phyloP scores from a whole-genome alignment of 2,888 invertebrate species.

The Clostera curtula region DNA sequence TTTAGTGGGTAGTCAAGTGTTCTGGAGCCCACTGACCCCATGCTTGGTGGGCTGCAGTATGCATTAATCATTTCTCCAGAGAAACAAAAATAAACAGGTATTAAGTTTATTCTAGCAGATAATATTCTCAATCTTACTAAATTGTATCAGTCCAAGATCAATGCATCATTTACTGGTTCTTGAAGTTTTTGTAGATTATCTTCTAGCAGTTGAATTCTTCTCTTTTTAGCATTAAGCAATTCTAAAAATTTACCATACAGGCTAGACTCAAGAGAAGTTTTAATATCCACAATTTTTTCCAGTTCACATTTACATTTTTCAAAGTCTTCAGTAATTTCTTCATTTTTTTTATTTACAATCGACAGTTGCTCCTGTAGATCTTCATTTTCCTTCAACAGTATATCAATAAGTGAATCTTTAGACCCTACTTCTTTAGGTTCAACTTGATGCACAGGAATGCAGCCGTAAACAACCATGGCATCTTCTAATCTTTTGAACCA shows the following conservation, averaged over 20 bases:
- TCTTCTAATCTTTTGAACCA: conserved; percentile 44
- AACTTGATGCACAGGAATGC: conserved; percentile 30
- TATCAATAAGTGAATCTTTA: conserved; percentile 39
- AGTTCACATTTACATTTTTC: conserved; percentile 37
- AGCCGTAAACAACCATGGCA: conserved; percentile 34
- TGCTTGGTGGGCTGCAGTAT: too few species aligned
- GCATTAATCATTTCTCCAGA: too few species aligned
- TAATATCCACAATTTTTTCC: conserved; percentile 37
- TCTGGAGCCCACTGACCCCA: too few species aligned
- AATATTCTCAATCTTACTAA: too few species aligned
- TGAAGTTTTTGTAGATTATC: conserved; percentile 30
- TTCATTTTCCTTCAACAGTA: conserved; percentile 38
- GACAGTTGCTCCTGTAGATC: too few species aligned
- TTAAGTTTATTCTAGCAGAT: too few species aligned
- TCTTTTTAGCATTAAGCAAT: conserved; percentile 53
- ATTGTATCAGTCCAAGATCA: too few species aligned
- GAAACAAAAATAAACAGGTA: too few species aligned
- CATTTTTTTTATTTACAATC: conserved; percentile 20
- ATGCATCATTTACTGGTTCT: conserved; percentile 6
- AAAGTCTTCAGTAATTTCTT: conserved; percentile 26
- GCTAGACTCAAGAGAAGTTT: conserved; percentile 35
- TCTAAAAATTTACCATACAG: conserved; percentile 55
- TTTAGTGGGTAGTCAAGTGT: too few species aligned
- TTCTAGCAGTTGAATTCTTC: conserved; percentile 46
- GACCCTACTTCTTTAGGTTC: conserved; percentile 12